These are phyloP conservation scores for Myiothlypis chrysogaster DNA, from an alignment of 2,797 vertebrate species.

Conservation along the genomic window DNA sequence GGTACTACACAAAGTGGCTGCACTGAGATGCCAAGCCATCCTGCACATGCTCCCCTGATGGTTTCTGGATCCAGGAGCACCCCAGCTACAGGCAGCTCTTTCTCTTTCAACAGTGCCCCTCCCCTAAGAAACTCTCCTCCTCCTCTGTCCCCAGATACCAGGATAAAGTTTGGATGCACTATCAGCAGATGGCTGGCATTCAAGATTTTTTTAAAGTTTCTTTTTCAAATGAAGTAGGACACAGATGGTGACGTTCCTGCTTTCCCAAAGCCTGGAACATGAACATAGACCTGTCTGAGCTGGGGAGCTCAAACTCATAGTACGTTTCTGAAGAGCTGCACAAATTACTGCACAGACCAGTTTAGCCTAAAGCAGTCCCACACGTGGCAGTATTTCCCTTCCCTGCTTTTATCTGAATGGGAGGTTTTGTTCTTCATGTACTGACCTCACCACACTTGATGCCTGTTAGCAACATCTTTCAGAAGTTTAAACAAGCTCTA, in stretches of 20 bases:
- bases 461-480: background rate
- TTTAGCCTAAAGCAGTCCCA: background rate
- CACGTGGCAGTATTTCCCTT: background rate
- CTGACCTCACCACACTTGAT: background rate
- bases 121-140: background rate
- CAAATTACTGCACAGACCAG: background rate
- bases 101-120: background rate
- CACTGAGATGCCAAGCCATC: background rate
- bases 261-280: background rate
- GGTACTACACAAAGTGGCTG: background rate
- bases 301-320: background rate
- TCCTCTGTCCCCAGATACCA: background rate
- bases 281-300: background rate
- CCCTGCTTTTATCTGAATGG: background rate
- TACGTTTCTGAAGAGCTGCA: background rate
- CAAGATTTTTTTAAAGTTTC: background rate
- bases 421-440: slow-evolving; percentile 1
- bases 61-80: background rate
- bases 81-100: background rate
- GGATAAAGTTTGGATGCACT: background rate
- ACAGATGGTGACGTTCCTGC: slow-evolving; percentile 20
- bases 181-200: slow-evolving; percentile 32
- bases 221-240: slow-evolving; percentile 28
- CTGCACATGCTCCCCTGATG: background rate
- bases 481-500: background rate